These are phyloP conservation scores for Oligia strigilis DNA, from an alignment of 2,888 invertebrate genomes.

Conservation along the genomic window DNA sequence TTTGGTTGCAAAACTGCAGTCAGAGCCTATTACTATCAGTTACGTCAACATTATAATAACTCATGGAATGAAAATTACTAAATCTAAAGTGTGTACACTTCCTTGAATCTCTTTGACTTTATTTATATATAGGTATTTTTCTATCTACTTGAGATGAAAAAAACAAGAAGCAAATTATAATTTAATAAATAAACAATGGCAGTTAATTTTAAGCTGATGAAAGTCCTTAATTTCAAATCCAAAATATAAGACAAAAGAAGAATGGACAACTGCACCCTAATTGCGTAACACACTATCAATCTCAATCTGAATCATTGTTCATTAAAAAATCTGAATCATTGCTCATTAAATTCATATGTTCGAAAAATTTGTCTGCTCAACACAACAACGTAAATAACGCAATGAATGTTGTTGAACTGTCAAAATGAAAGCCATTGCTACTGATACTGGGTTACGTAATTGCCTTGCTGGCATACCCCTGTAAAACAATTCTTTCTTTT, in stretches of 20 bases:
- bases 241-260: constrained; percentile 27
- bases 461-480: not conserved
- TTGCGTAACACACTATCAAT: not conserved
- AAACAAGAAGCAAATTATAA: constrained; percentile 19
- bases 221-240: constrained; percentile 11
- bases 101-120: constrained; percentile 1
- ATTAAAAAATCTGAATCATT: no score
- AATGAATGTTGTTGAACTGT: not conserved
- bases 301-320: not conserved
- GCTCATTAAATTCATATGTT: not conserved
- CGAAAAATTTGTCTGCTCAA: not conserved
- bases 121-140: not conserved
- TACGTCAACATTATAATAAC: constrained; percentile 11
- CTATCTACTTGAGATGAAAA: not conserved
- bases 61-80: constrained; percentile 22
- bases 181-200: constrained; percentile 25
- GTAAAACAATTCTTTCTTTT: constrained; percentile 8
- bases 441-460: not conserved
- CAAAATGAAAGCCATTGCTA: not conserved
- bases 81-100: constrained; percentile 8
- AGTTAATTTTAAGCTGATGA: constrained; percentile 22
- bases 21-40: constrained; percentile 7
- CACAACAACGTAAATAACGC: not conserved
- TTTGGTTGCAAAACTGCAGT: constrained; percentile 52
- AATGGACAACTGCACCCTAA: constrained; percentile 6